phyloP scores from a whole-genome alignment of 2,888 invertebrate species.

The Drosophila melanosoma region DNA sequence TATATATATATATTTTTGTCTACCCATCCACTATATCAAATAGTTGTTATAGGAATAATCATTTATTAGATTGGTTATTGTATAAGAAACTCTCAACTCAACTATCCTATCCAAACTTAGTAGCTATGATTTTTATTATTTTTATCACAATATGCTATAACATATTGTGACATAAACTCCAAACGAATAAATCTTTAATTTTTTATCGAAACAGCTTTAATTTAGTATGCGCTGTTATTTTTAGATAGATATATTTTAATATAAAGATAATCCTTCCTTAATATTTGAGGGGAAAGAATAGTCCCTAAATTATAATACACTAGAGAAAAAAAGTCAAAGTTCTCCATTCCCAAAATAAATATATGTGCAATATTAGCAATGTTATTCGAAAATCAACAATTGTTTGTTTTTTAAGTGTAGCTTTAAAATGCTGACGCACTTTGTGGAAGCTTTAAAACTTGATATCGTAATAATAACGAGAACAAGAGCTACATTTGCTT shows the following conservation, averaged over 20 bases:
- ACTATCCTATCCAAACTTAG: neutral
- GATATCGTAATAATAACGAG: constrained; percentile 7
- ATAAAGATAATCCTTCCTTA: neutral
- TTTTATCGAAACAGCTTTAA: neutral
- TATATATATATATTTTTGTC: no score
- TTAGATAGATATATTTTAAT: no score
- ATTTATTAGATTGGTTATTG: neutral
- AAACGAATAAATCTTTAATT: neutral
- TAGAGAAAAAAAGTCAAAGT: neutral
- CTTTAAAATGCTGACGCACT: constrained; percentile 35
- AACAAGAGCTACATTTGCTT: constrained; percentile 21
- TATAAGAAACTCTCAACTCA: neutral
- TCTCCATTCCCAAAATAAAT: neutral
- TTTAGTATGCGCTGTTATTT: neutral
- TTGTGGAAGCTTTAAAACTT: constrained; percentile 32
- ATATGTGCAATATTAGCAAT: neutral
- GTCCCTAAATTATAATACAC: neutral
- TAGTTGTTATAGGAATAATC: neutral
- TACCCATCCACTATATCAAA: neutral
- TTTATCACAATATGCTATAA: no score
- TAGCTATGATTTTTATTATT: neutral
- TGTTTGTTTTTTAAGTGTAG: neutral
- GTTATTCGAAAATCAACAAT: neutral
- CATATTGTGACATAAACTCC: no score
- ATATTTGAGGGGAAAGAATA: neutral